Evolutionary conservation across 2,888 invertebrate genomes (phyloP).

Genomic region (Philopedon plagiatum): DNA sequence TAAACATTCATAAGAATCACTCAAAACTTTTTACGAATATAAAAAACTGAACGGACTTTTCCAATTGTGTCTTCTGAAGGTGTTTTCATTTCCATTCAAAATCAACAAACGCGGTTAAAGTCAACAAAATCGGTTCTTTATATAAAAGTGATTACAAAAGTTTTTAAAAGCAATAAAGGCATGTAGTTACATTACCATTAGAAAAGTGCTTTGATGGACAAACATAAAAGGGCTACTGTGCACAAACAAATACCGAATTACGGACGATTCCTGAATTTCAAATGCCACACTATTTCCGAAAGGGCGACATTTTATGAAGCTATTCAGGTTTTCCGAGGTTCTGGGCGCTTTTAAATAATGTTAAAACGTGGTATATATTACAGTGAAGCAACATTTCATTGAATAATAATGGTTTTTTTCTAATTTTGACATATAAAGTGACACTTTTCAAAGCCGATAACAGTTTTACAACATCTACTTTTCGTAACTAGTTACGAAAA

Average conservation of each 20-base stretch:
- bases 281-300: conserved; percentile 3
- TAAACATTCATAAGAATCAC: too few relatives aligned
- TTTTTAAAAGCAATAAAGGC: conserved; percentile 18
- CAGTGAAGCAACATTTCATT: too few relatives aligned
- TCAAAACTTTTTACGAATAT: too few relatives aligned
- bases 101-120: neutral
- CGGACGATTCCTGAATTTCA: conserved; percentile 12
- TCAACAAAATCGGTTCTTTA: neutral
- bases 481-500: too few relatives aligned
- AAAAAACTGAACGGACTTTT: too few relatives aligned
- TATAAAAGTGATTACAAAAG: conserved; percentile 12
- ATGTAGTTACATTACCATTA: conserved; percentile 1
- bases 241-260: conserved; percentile 19
- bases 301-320: neutral
- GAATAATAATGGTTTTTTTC: too few relatives aligned
- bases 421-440: too few relatives aligned
- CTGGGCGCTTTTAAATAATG: too few relatives aligned
- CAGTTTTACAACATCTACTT: too few relatives aligned
- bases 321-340: too few relatives aligned
- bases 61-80: neutral
- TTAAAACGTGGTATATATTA: too few relatives aligned
- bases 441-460: too few relatives aligned
- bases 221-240: conserved; percentile 14
- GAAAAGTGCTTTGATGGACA: conserved; percentile 2
- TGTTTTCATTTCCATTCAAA: neutral